phyloP scores from a whole-genome alignment of 1,140 invertebrate species.

The Andrena cerasifolii region DNA sequence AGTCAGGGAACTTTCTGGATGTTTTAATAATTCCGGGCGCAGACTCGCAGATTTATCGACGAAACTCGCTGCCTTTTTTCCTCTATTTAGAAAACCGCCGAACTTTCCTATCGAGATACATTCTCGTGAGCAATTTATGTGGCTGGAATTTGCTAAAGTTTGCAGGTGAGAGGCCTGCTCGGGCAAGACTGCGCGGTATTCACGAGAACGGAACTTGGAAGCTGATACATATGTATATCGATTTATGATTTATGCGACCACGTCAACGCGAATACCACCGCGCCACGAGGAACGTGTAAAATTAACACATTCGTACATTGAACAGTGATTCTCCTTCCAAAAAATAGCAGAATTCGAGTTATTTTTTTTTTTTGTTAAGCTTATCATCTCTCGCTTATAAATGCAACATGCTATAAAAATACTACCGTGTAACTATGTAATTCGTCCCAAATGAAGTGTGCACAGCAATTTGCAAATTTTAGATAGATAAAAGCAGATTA shows the following conservation, averaged over 20 bases:
- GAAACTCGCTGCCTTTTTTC: not conserved
- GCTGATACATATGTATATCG: slow-evolving; percentile 9
- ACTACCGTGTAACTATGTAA: no score
- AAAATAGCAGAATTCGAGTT: no score
- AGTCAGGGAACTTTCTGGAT: not conserved
- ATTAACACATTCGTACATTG: not conserved
- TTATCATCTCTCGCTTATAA: no score
- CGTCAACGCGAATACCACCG: slow-evolving; percentile 3
- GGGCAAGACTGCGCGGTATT: not conserved
- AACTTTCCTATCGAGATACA: slow-evolving; percentile 34
- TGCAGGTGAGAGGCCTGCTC: slow-evolving; percentile 19
- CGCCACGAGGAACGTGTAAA: not conserved
- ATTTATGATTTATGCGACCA: slow-evolving; percentile 33
- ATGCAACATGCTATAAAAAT: no score
- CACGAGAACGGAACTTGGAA: slow-evolving; percentile 11
- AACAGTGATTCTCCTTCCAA: no score
- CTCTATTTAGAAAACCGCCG: slow-evolving; percentile 13
- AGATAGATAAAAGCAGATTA: no score
- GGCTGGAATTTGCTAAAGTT: slow-evolving; percentile 26
- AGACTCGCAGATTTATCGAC: slow-evolving; percentile 20
- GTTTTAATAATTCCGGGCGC: slow-evolving; percentile 24
- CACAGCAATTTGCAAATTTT: no score
- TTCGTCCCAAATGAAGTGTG: no score
- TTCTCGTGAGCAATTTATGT: slow-evolving; percentile 43
- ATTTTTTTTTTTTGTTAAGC: no score